Evolutionary conservation across 2,888 invertebrate species (phyloP).

Genomic region (Plemyria rubiginata): DNA sequence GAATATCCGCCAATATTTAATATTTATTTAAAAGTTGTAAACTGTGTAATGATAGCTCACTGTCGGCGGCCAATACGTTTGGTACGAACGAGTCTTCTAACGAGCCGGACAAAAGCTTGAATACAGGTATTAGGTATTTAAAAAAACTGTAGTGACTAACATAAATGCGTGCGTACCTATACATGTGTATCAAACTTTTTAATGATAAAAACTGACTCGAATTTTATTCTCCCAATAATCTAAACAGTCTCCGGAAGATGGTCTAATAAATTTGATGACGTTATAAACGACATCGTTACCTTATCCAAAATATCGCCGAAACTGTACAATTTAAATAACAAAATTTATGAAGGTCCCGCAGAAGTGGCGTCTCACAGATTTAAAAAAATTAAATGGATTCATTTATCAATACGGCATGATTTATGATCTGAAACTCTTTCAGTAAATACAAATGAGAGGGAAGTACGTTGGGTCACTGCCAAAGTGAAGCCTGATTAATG

Average conservation of each 20-base stretch:
- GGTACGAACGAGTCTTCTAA: no score
- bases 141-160: no score
- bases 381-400: constrained; percentile 74
- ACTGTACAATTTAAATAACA: constrained; percentile 44
- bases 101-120: no score
- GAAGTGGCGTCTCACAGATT: constrained; percentile 58
- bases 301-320: constrained; percentile 61
- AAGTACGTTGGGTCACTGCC: constrained; percentile 81
- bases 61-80: no score
- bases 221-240: constrained; percentile 32
- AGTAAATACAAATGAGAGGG: constrained; percentile 81
- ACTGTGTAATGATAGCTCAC: no score
- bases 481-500: constrained; percentile 82
- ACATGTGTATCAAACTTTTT: neutral
- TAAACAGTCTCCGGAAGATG: constrained; percentile 50
- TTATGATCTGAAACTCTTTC: constrained; percentile 79
- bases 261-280: constrained; percentile 58
- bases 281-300: constrained; percentile 62
- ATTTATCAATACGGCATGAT: constrained; percentile 80
- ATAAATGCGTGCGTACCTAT: no score
- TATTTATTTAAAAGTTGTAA: no score
- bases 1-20: no score
- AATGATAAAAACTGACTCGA: constrained; percentile 1
- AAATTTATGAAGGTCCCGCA: constrained; percentile 52
- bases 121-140: no score